Percentiles rank a stretch among this genome's conserved stretches.
These are phyloP conservation scores for Scylla paramamosain DNA, from an alignment of 1,140 invertebrate species.

Conservation along the genomic window DNA sequence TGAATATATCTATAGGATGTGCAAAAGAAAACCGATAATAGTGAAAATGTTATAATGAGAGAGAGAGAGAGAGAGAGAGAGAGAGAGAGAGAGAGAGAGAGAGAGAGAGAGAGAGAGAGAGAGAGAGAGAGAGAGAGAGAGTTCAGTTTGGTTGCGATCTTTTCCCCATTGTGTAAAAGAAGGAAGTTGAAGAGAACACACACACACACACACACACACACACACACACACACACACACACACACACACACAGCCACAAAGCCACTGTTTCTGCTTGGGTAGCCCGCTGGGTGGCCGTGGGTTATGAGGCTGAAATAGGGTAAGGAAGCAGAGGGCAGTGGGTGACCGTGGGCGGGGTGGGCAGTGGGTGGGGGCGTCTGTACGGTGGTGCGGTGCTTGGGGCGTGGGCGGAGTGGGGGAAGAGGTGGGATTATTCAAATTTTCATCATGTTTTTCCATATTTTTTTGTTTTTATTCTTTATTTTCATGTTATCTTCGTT, in stretches of 20 bases:
- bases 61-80: background rate
- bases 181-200: background rate
- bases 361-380: too few species aligned
- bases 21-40: too few species aligned
- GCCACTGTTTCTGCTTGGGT: background rate
- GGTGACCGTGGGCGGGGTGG: background rate
- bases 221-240: constrained; percentile 10
- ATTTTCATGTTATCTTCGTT: background rate
- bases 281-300: background rate
- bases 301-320: background rate
- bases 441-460: background rate
- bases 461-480: background rate
- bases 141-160: background rate
- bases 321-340: background rate
- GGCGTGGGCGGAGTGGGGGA: background rate
- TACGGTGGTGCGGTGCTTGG: too few species aligned
- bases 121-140: background rate
- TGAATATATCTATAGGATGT: too few species aligned
- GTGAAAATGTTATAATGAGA: background rate
- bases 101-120: background rate
- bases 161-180: background rate
- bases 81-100: background rate
- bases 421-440: background rate
- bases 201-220: constrained; percentile 15
- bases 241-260: constrained; percentile 10